These are phyloP conservation scores for Xerus rutilus DNA, from an alignment of 2,797 vertebrate genomes.

Conservation along the genomic window DNA sequence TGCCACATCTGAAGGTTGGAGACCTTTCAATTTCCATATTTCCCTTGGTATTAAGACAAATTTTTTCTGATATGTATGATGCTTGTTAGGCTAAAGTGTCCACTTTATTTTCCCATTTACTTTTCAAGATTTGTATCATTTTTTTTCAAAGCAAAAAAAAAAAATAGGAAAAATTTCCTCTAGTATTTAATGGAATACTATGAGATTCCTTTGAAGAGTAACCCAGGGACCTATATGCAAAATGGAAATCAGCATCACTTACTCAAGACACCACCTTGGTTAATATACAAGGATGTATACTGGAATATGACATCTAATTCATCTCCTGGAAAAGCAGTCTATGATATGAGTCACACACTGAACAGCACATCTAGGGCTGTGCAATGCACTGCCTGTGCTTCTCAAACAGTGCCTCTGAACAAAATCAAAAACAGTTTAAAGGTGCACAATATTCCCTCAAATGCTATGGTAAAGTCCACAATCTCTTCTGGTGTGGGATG, in stretches of 20 bases:
- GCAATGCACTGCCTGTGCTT: neutral
- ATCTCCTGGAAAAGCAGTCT: neutral
- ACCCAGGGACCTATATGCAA: neutral
- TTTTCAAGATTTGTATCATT: conserved; percentile 64
- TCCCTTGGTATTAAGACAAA: neutral
- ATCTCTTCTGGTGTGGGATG: neutral
- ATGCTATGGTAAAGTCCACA: neutral
- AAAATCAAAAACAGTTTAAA: neutral
- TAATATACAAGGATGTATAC: neutral
- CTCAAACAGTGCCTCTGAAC: neutral
- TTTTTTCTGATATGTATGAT: conserved; percentile 19
- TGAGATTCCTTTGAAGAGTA: conserved; percentile 62
- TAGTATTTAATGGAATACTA: conserved; percentile 17
- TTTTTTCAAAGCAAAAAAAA: conserved; percentile 65
- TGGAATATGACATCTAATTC: neutral
- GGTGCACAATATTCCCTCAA: neutral
- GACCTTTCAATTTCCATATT: neutral
- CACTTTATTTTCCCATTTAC: conserved; percentile 46
- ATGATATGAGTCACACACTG: neutral
- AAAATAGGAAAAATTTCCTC: conserved; percentile 40
- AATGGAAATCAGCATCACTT: neutral
- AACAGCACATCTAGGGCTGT: neutral
- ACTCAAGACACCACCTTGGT: neutral
- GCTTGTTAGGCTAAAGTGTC: conserved; percentile 39
- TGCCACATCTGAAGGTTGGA: neutral